Conservation (phyloP, 2,113 vertebrate genomes). For the Pungitius pungitius region DNA sequence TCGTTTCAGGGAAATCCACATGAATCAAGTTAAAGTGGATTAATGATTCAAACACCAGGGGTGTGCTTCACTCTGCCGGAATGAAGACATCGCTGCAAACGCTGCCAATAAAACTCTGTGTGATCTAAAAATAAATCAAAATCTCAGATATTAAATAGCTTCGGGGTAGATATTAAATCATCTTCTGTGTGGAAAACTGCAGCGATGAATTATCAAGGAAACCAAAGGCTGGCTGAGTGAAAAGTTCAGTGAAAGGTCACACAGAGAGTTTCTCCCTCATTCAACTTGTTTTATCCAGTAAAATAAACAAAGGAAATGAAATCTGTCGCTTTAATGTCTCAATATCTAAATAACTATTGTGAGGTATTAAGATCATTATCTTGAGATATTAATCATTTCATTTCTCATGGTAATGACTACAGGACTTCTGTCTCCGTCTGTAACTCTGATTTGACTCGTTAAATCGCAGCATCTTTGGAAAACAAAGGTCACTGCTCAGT, state of each 20-base stretch:
- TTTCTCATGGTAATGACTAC: background rate
- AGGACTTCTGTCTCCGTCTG: constrained; percentile 7
- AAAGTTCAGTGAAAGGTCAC: constrained; percentile 10
- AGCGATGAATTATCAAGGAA: constrained; percentile 18
- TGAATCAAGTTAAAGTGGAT: constrained; percentile 10
- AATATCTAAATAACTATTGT: background rate
- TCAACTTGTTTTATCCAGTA: background rate
- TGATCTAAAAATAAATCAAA: constrained; percentile 40
- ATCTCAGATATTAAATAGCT: constrained; percentile 8
- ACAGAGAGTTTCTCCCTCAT: constrained; percentile 4
- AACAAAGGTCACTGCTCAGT: constrained; percentile 67
- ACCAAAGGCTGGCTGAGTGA: background rate
- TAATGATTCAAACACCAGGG: constrained; percentile 23
- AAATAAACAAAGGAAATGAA: background rate
- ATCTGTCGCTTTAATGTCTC: background rate
- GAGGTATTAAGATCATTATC: background rate
- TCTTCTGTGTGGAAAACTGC: constrained; percentile 15
- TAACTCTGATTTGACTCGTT: constrained; percentile 49
- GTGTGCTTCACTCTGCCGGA: constrained; percentile 27
- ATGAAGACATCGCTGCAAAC: constrained; percentile 39
- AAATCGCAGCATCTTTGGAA: constrained; percentile 46
- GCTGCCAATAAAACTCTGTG: constrained; percentile 11
- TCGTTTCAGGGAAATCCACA: constrained; percentile 1
- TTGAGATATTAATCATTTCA: background rate
- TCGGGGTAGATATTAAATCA: constrained; percentile 24